Base-by-base conservation (phyloP, 1,140 invertebrate species). In the Polypedilum pembai region DNA sequence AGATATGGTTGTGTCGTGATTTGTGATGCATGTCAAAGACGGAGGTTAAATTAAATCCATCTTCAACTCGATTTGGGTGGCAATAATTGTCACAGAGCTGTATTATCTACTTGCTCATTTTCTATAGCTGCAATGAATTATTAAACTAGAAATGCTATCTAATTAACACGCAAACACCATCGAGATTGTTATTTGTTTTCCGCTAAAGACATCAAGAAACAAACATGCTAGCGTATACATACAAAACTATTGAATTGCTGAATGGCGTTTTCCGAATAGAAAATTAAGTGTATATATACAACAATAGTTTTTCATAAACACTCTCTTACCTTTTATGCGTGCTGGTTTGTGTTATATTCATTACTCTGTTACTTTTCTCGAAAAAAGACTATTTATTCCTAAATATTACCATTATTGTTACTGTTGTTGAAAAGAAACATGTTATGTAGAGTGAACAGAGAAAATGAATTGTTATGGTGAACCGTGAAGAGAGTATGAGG, bases 21-120 rank as follows among this genome's bases (percentile, higher is more conserved):
- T 21, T 18, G 17, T 69, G 65, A 69, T 69, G 65, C 65, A 69
- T 69, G 65, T 56, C 65, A 69, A n/a, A 56, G n/a, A 56, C 24
- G 24, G 5, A 33, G 24, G n/a, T n/a, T 10, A 56, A 56, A 56
- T n/a, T 56, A 56, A 33, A 56, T 56, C 45, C 45, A 56, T 56
- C 45, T 56, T n/a, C 4, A n/a, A 56, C 8, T 56, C 45, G 45
- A 56, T 56, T 56, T 56, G 45, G 45, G 45, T 56, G 45, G 45
- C 41, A 45, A 45, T 56, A 56, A 56, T 56, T 56, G 45, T 56
- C 45, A 56, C 15, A 3, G 24, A 33, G 24, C 24, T 33, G 24
- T 33, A 5, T 33, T 33, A 33, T 33, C 45, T 12, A n/a, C 45
- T n/a, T 45, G 15, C 41, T 45, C 10, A 7, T 12, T 15, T 45